Base-by-base conservation (phyloP, 1,140 invertebrate genomes). In the Brachionus koreanus region DNA sequence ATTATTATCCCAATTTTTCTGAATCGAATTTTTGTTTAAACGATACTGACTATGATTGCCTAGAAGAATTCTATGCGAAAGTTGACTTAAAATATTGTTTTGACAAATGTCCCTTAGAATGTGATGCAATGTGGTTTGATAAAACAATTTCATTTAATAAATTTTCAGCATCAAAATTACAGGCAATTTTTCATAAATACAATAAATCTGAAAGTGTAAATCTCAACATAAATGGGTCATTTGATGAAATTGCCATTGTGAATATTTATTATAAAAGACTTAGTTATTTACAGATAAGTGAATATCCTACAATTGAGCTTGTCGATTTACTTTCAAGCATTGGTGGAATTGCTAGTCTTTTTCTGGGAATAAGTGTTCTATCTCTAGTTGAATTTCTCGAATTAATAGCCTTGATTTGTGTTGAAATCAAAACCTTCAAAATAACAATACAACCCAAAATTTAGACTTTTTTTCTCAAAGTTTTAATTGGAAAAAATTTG, bases 311-410 rank as follows among this genome's bases (percentile, higher is more conserved):
- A 6, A 77, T 37, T 29, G 25, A n/a, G 5, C 19, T 77, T 61
- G 12, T 42, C 19, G 75, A 46, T 52, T 12, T 77, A 9, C 7
- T 77, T 6, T 77, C 46, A 33, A 77, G 19, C 12, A 52, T 77
- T 0, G 75, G 75, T n/a, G 75, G 75, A 3, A 52, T n/a, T 1
- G 29, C 37, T 12, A 42, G 75, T 13, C 43, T 77, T 16, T 77
- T 77, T 61, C 16, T 77, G 13, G 75, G 75, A n/a, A 52, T 77
- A 3, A 77, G 75, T 61, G 6, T 77, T 57, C 23, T 77, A 6
- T 52, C 42, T 46, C 6, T 77, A 7, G 25, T 77, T 6, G 75
- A 77, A 77, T 29, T 77, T 23, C 0, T 61, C 10, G 75, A 77
- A 12, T 5, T 46, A 29, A 29, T 29, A 29, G 3, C 3, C 1